Evolutionary conservation across 2,113 vertebrate genomes (phyloP).

Genomic region (Halichoeres trimaculatus): DNA sequence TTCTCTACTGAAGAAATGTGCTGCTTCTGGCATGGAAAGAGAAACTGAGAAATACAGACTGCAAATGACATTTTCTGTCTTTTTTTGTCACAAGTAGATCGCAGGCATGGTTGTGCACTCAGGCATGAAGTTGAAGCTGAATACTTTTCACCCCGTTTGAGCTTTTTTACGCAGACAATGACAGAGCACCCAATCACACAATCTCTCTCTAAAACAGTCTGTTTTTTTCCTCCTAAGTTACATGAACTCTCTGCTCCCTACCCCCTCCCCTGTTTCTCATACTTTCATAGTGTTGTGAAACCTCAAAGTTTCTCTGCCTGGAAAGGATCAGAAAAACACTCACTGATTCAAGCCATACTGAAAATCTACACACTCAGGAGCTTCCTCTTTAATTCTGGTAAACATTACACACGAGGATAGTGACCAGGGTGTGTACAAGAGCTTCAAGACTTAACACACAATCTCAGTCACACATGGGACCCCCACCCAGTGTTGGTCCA

Average conservation of each 20-base stretch:
- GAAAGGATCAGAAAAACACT: conserved; percentile 8
- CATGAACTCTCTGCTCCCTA: not conserved
- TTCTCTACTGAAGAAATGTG: conserved; percentile 22
- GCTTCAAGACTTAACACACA: conserved; percentile 28
- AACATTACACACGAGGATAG: conserved; percentile 20
- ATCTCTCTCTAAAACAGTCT: conserved; percentile 30
- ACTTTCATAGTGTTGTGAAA: conserved; percentile 37
- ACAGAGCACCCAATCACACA: conserved; percentile 50
- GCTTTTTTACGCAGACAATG: conserved; percentile 36
- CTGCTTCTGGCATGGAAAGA: not conserved
- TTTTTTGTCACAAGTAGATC: conserved; percentile 54
- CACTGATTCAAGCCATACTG: not conserved
- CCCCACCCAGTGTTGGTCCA: conserved; percentile 32
- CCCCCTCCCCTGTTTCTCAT: conserved; percentile 17
- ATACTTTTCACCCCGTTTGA: conserved; percentile 34
- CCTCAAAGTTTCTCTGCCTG: conserved; percentile 11
- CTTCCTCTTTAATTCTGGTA: conserved; percentile 29
- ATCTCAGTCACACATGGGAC: conserved; percentile 44
- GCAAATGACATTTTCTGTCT: conserved; percentile 25
- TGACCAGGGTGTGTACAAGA: conserved; percentile 54
- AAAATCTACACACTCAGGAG: not conserved
- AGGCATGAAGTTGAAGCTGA: conserved; percentile 68
- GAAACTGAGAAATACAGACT: conserved; percentile 18
- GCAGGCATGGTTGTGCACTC: conserved; percentile 51
- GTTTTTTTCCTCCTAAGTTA: conserved; percentile 22